Evolutionary conservation across 2,797 vertebrate genomes (phyloP).

Genomic region (Antennarius maculatus): DNA sequence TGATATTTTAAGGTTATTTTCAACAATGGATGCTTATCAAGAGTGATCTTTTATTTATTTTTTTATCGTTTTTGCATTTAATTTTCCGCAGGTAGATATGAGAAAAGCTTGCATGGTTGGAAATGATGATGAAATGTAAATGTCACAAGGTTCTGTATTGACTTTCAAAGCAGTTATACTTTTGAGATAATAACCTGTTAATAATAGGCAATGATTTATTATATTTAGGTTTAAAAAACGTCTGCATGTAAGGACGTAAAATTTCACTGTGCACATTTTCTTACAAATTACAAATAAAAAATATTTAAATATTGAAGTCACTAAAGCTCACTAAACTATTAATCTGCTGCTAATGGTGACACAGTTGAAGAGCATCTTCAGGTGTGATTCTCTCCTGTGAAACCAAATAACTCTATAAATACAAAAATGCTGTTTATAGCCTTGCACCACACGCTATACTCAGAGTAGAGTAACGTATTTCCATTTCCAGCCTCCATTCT

Average conservation of each 20-base stretch:
- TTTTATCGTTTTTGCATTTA: slow-evolving; percentile 36
- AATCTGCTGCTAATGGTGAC: slow-evolving; percentile 66
- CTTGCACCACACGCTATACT: slow-evolving; percentile 58
- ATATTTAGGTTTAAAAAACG: slow-evolving; percentile 18
- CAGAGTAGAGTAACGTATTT: slow-evolving; percentile 60
- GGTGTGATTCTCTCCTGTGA: slow-evolving; percentile 58
- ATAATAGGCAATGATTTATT: slow-evolving; percentile 28
- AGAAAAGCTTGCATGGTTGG: slow-evolving; percentile 5
- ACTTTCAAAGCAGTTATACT: slow-evolving; percentile 15
- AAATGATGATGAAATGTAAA: slow-evolving; percentile 37
- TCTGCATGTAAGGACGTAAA: slow-evolving; percentile 30
- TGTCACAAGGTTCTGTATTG: slow-evolving; percentile 40
- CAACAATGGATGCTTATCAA: slow-evolving; percentile 48
- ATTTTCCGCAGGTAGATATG: slow-evolving; percentile 23
- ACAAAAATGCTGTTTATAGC: slow-evolving; percentile 79
- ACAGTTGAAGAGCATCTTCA: slow-evolving; percentile 77
- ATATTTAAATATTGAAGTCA: slow-evolving; percentile 56
- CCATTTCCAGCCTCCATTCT: slow-evolving; percentile 49
- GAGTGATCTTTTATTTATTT: slow-evolving; percentile 36
- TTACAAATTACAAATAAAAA: slow-evolving; percentile 43
- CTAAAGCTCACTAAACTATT: slow-evolving; percentile 73
- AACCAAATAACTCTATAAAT: slow-evolving; percentile 74
- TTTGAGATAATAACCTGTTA: slow-evolving; percentile 31
- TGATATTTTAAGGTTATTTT: slow-evolving; percentile 62
- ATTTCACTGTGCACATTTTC: slow-evolving; percentile 56